Conservation (phyloP, 2,113 vertebrate species). For the Heptranchias perlo region DNA sequence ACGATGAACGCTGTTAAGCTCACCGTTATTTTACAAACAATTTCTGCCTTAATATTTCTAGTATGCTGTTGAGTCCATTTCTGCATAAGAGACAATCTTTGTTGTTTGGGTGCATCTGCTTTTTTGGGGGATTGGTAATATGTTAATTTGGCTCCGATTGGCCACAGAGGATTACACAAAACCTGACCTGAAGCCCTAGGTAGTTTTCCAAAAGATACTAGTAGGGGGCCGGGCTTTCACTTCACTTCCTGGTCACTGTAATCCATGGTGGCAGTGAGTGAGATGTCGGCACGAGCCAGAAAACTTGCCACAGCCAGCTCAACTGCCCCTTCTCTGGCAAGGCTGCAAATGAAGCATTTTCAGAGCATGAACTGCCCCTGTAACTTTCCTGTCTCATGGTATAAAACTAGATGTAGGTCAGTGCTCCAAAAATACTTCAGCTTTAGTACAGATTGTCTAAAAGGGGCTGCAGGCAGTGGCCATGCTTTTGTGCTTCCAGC, state of each 20-base stretch:
- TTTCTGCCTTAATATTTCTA: background rate
- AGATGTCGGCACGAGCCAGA: background rate
- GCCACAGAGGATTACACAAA: background rate
- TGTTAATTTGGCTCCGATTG: background rate
- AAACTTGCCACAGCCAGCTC: background rate
- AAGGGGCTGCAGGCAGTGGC: background rate
- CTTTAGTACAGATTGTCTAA: background rate
- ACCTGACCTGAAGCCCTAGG: background rate
- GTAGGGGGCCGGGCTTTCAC: background rate
- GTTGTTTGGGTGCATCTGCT: background rate
- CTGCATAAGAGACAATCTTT: background rate
- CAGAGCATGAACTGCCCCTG: background rate
- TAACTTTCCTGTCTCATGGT: background rate
- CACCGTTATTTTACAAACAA: no score
- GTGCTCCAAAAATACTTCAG: background rate
- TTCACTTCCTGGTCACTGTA: background rate
- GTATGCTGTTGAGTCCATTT: background rate
- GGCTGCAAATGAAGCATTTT: background rate
- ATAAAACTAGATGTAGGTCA: background rate
- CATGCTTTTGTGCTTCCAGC: background rate
- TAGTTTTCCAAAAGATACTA: background rate
- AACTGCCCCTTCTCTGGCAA: no score
- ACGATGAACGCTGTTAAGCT: no score
- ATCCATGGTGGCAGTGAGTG: background rate
- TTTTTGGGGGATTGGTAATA: background rate